Conservation (phyloP, 2,888 invertebrate genomes). For the Germaria angustata region DNA sequence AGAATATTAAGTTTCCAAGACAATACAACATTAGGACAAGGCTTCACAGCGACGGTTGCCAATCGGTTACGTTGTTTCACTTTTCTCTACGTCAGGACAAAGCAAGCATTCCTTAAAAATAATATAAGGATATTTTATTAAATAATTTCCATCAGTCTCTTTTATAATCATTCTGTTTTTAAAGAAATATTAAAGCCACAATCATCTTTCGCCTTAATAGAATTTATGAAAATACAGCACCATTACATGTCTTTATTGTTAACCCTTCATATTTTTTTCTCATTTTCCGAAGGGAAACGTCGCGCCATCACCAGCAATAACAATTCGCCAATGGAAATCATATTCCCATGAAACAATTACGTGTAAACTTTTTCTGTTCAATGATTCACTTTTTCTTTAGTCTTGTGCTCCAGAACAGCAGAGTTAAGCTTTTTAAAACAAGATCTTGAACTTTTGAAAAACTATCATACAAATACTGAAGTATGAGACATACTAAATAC, state of each 20-base stretch:
- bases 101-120: too few species aligned
- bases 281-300: neutral
- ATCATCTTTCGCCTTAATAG: too few species aligned
- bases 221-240: neutral
- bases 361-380: slow-evolving; percentile 41
- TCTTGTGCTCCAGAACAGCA: slow-evolving; percentile 5
- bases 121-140: too few species aligned
- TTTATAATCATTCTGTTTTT: too few species aligned
- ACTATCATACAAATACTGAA: neutral
- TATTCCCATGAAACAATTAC: slow-evolving; percentile 69
- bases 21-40: too few species aligned
- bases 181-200: too few species aligned
- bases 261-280: neutral
- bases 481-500: neutral
- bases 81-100: too few species aligned
- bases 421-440: neutral
- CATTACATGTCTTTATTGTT: neutral
- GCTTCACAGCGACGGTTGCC: too few species aligned
- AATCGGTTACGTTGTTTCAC: too few species aligned
- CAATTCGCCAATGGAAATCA: slow-evolving; percentile 62
- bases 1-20: too few species aligned
- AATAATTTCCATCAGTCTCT: too few species aligned
- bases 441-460: neutral
- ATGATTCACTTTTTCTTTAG: slow-evolving; percentile 22
- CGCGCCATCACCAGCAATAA: neutral